These are phyloP conservation scores for Cosmopolites sordidus DNA, from an alignment of 2,888 invertebrate genomes.

Conservation along the genomic window DNA sequence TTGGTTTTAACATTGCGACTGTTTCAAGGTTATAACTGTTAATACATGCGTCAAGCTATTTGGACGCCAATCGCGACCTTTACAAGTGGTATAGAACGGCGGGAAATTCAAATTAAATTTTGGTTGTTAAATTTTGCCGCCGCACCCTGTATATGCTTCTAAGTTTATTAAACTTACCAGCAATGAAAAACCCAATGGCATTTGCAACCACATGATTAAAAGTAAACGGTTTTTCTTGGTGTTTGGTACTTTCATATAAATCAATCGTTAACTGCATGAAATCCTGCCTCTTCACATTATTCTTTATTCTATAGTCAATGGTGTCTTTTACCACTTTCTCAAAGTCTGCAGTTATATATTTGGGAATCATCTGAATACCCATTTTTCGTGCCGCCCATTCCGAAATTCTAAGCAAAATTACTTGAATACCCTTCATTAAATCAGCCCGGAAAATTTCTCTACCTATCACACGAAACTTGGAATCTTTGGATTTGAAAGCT, in stretches of 20 bases:
- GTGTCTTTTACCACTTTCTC: conserved; percentile 18
- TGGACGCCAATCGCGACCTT: no score
- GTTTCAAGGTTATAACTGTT: no score
- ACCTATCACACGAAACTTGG: conserved; percentile 14
- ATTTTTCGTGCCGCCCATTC: conserved; percentile 2
- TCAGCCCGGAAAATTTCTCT: conserved; percentile 13
- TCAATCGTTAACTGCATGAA: conserved; percentile 31
- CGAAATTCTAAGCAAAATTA: conserved; percentile 8
- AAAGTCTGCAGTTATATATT: conserved; percentile 9
- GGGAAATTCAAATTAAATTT: no score
- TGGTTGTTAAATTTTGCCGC: no score
- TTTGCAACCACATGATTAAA: conserved; percentile 29
- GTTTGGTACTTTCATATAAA: conserved; percentile 23
- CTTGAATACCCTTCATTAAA: conserved; percentile 1
- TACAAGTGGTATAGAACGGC: no score
- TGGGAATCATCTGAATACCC: conserved; percentile 7
- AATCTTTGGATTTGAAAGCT: conserved; percentile 13
- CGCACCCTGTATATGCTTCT: no score
- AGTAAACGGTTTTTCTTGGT: conserved; percentile 24
- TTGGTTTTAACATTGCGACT: no score
- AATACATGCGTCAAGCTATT: no score
- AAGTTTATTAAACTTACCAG: conserved; percentile 13
- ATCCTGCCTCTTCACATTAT: conserved; percentile 27
- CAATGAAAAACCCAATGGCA: conserved; percentile 19
- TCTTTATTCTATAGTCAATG: conserved; percentile 26